phyloP scores from a whole-genome alignment of 2,888 invertebrate species.

The Meta bourneti region DNA sequence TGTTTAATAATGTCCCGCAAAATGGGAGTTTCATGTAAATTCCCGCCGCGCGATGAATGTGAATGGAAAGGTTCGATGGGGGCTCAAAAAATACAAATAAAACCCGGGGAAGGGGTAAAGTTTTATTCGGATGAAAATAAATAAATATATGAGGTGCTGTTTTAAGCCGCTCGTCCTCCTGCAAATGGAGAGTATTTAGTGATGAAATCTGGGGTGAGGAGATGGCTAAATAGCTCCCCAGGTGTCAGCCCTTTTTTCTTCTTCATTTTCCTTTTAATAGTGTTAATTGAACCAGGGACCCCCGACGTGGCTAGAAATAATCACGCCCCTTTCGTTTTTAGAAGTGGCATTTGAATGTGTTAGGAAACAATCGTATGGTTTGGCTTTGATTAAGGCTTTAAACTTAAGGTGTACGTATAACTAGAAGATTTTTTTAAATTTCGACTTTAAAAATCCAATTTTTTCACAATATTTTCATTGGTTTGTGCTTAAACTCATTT shows the following conservation, averaged over 20 bases:
- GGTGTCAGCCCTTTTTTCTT: neutral
- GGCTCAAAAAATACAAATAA: slow-evolving; percentile 14
- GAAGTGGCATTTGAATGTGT: too few species aligned
- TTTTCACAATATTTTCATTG: too few species aligned
- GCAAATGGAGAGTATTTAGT: neutral
- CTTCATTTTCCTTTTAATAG: neutral
- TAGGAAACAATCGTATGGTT: too few species aligned
- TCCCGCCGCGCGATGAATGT: slow-evolving; percentile 53
- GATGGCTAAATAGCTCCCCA: neutral
- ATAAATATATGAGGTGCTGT: neutral
- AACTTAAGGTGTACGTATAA: too few species aligned
- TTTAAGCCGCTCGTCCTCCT: too few species aligned
- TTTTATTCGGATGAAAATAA: slow-evolving; percentile 7
- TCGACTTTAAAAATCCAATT: too few species aligned
- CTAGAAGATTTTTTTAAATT: too few species aligned
- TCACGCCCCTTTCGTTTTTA: too few species aligned
- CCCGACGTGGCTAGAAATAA: too few species aligned
- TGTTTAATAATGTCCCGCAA: slow-evolving; percentile 76
- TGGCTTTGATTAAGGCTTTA: too few species aligned
- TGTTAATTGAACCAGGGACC: too few species aligned
- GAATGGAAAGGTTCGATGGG: slow-evolving; percentile 18
- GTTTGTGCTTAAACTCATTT: too few species aligned
- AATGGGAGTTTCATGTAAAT: slow-evolving; percentile 77
- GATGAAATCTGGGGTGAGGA: neutral
- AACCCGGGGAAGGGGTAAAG: slow-evolving; percentile 48